A percentile compares a stretch with the other conserved stretches of the same genome.
Evolutionary conservation across 2,113 vertebrate species (phyloP).

Genomic region (Pluvianellus socialis): DNA sequence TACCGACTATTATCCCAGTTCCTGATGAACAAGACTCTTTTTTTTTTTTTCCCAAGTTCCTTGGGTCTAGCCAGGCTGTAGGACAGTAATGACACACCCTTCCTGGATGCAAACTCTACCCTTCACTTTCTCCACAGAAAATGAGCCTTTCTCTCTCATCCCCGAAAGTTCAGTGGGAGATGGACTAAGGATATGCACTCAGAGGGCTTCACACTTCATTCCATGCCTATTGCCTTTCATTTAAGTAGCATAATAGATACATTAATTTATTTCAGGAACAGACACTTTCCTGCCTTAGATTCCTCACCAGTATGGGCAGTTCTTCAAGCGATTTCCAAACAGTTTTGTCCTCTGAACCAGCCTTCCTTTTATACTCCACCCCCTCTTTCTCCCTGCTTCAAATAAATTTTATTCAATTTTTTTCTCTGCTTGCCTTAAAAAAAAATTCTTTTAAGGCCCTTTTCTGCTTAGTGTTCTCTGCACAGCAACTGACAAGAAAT

Average conservation of each 20-base stretch:
- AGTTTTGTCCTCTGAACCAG: not conserved
- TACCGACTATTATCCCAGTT: not conserved
- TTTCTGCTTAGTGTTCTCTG: not conserved
- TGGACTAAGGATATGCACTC: not conserved
- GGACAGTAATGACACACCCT: not conserved
- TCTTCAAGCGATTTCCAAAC: not conserved
- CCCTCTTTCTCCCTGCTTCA: not conserved
- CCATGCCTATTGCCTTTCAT: not conserved
- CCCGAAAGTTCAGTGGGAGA: not conserved
- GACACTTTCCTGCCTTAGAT: not conserved
- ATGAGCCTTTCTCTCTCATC: not conserved
- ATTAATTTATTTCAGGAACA: not conserved
- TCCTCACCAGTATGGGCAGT: not conserved
- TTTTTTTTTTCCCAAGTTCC: not conserved
- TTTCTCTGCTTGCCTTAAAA: not conserved
- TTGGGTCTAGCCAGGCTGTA: not conserved
- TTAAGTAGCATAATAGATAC: not conserved
- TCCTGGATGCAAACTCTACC: fast-evolving
- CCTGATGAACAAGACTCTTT: not conserved
- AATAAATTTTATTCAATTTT: not conserved
- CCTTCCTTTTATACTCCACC: not conserved
- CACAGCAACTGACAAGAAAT: not conserved
- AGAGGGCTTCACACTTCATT: not conserved
- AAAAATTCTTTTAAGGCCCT: not conserved
- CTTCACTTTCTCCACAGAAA: not conserved